These are phyloP conservation scores for Balearica regulorum DNA, from an alignment of 2,797 vertebrate genomes.

Conservation along the genomic window DNA sequence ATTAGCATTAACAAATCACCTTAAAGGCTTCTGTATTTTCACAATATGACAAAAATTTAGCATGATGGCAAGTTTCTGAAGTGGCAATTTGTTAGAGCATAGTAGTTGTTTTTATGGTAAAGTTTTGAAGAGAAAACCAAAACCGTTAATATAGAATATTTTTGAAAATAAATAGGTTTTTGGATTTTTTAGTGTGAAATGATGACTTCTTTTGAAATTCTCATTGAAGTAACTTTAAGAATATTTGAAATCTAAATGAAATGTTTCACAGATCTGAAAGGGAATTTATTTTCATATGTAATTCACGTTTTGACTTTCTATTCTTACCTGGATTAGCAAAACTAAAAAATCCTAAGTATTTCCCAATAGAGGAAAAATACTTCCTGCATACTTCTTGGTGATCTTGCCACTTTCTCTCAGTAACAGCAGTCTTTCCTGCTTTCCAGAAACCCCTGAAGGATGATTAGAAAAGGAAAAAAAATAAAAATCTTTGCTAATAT, in stretches of 20 bases:
- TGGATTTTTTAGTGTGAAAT: neutral
- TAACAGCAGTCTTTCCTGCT: neutral
- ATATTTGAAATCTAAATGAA: neutral
- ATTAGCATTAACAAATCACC: neutral
- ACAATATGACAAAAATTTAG: neutral
- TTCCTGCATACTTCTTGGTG: neutral
- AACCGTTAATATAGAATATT: neutral
- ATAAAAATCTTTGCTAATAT: neutral
- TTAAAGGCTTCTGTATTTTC: neutral
- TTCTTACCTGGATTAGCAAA: neutral
- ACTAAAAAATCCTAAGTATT: neutral
- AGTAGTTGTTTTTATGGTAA: neutral
- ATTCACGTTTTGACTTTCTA: neutral
- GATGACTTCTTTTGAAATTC: neutral
- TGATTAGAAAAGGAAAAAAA: neutral
- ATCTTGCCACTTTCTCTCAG: neutral
- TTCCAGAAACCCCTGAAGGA: conserved; percentile 19
- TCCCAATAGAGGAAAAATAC: neutral
- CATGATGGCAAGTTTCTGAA: neutral
- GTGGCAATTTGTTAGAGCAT: neutral
- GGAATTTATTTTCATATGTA: neutral
- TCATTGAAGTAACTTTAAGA: neutral
- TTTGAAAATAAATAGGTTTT: neutral
- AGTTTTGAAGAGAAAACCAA: neutral
- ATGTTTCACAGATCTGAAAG: neutral